These are phyloP conservation scores for Gyrodactylus bullatarudis DNA, from an alignment of 1,140 invertebrate species.

Conservation along the genomic window DNA sequence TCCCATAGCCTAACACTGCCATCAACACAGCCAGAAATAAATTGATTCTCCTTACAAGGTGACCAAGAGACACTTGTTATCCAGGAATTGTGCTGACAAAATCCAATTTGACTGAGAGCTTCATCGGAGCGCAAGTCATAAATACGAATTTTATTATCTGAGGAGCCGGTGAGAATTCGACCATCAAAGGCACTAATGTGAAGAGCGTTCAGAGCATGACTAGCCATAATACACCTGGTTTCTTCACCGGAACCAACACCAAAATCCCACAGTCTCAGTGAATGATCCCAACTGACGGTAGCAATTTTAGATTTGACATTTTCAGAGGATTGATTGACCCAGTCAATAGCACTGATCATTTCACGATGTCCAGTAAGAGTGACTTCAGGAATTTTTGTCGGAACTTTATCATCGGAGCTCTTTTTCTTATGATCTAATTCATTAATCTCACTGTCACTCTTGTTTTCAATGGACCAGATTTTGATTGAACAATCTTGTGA, in stretches of 20 bases:
- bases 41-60: constrained; percentile 40
- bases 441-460: too few species aligned
- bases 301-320: constrained; percentile 30
- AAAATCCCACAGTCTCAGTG: constrained; percentile 64
- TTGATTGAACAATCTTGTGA: background rate
- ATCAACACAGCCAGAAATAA: constrained; percentile 70
- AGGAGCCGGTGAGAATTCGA: constrained; percentile 4
- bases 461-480: background rate
- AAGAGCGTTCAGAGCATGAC: constrained; percentile 6
- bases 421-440: background rate
- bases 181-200: constrained; percentile 5
- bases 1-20: constrained; percentile 73
- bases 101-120: constrained; percentile 45
- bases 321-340: too few species aligned
- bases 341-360: constrained; percentile 42
- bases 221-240: background rate
- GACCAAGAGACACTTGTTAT: constrained; percentile 61
- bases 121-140: constrained; percentile 29
- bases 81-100: constrained; percentile 60
- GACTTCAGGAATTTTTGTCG: constrained; percentile 13
- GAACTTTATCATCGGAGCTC: background rate
- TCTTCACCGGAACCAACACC: constrained; percentile 17
- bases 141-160: constrained; percentile 7
- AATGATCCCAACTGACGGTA: constrained; percentile 70
- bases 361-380: constrained; percentile 69